A percentile compares a stretch with the other conserved stretches of the same genome.
Evolutionary conservation across 2,888 invertebrate species (phyloP).

Genomic region (Spisula subtruncata): DNA sequence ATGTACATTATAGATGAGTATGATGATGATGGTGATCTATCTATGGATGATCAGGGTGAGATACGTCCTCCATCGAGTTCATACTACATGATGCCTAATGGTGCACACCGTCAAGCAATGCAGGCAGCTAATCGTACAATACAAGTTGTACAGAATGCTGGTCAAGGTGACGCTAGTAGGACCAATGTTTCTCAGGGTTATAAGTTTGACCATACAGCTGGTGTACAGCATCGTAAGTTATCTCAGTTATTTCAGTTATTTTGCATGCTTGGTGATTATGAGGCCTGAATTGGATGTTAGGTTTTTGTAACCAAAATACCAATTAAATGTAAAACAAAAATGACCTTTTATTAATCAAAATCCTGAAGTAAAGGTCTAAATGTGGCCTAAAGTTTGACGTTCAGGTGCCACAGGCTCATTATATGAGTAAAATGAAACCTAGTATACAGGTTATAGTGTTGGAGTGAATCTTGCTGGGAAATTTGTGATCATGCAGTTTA

Average conservation of each 20-base stretch:
- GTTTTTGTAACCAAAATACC: too few relatives aligned
- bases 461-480: too few relatives aligned
- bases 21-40: slow-evolving; percentile 63
- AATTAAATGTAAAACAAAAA: too few relatives aligned
- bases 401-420: too few relatives aligned
- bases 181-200: slow-evolving; percentile 41
- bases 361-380: too few relatives aligned
- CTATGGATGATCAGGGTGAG: slow-evolving; percentile 56
- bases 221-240: slow-evolving; percentile 31
- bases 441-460: too few relatives aligned
- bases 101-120: slow-evolving; percentile 37
- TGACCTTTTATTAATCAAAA: too few relatives aligned
- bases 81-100: slow-evolving; percentile 49
- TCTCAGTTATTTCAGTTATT: not conserved
- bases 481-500: too few relatives aligned
- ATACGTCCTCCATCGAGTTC: slow-evolving; percentile 45
- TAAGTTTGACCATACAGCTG: slow-evolving; percentile 18
- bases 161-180: not conserved
- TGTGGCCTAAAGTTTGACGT: too few relatives aligned
- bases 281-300: too few relatives aligned
- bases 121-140: slow-evolving; percentile 34
- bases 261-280: not conserved
- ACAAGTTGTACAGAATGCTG: slow-evolving; percentile 40
- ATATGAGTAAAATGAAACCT: too few relatives aligned
- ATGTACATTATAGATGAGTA: slow-evolving; percentile 53